These are phyloP conservation scores for Zosterops japonicus DNA, from an alignment of 2,113 vertebrate species.

Conservation along the genomic window DNA sequence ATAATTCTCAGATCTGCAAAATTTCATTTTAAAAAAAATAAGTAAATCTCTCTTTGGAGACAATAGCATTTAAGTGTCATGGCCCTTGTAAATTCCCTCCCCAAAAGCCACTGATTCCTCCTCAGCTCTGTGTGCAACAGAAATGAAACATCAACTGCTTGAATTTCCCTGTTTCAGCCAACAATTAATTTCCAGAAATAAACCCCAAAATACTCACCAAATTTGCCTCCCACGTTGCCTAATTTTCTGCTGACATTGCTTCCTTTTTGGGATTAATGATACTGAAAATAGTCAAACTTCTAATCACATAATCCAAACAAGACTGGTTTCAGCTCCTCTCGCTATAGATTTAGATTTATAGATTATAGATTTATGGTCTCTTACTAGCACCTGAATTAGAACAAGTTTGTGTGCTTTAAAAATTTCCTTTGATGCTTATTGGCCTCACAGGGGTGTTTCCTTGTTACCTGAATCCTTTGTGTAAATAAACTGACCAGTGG, in stretches of 20 bases:
- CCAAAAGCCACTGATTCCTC: neutral
- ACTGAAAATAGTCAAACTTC: conserved; percentile 43
- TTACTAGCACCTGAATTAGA: neutral
- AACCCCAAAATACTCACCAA: neutral
- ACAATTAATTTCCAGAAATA: neutral
- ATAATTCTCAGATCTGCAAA: neutral
- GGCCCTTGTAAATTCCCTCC: neutral
- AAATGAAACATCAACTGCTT: neutral
- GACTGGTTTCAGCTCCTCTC: neutral
- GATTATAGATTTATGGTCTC: neutral
- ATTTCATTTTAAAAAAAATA: neutral
- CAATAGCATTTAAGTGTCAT: neutral
- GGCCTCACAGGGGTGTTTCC: neutral
- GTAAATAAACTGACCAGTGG: neutral
- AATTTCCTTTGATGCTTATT: neutral
- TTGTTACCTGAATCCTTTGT: fast-evolving
- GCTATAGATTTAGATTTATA: neutral
- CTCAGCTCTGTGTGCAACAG: neutral
- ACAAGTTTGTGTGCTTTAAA: neutral
- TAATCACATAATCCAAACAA: conserved; percentile 35
- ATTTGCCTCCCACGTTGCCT: neutral
- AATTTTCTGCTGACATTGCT: conserved; percentile 20
- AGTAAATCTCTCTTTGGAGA: neutral
- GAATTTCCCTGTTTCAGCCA: neutral
- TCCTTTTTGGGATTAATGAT: neutral